Percentiles rank a stretch among this genome's conserved stretches.
These are phyloP conservation scores for Discoglossus pictus DNA, from an alignment of 2,797 vertebrate species.

Conservation along the genomic window DNA sequence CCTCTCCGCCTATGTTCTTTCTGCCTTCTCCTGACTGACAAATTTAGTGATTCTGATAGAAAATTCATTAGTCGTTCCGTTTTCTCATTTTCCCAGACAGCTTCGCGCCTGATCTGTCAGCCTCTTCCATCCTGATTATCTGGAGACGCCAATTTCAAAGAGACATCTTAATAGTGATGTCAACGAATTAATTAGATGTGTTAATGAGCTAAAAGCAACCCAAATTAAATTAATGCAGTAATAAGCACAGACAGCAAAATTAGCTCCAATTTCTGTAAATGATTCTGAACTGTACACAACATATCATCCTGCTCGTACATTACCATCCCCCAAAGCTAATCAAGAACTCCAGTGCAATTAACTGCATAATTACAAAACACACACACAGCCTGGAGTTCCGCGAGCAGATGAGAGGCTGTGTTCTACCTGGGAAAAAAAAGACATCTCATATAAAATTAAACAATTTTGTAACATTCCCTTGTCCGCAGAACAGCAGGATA, in stretches of 20 bases:
- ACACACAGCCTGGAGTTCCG: slow-evolving; percentile 59
- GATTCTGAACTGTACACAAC: slow-evolving; percentile 99
- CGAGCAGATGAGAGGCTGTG: slow-evolving; percentile 57
- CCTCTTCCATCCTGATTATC: slow-evolving; percentile 99
- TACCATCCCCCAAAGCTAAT: slow-evolving; percentile 99
- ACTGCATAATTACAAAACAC: slow-evolving; percentile 98
- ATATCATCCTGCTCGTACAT: slow-evolving; percentile 95
- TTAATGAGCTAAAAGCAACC: slow-evolving; percentile 99
- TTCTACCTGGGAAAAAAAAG: slow-evolving; percentile 47
- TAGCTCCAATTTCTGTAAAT: slow-evolving; percentile 99
- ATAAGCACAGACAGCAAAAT: slow-evolving; percentile 99
- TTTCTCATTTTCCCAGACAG: slow-evolving; percentile 76
- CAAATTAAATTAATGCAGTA: slow-evolving; percentile 99
- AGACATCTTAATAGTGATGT: slow-evolving; percentile 99
- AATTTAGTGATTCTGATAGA: slow-evolving; percentile 68
- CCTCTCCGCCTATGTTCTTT: slow-evolving; percentile 57
- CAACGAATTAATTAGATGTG: slow-evolving; percentile 99
- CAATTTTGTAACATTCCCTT: not conserved
- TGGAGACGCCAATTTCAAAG: slow-evolving; percentile 99
- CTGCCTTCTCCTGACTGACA: slow-evolving; percentile 68
- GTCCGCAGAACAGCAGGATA: slow-evolving; percentile 25
- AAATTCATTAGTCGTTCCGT: slow-evolving; percentile 76
- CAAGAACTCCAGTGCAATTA: slow-evolving; percentile 99
- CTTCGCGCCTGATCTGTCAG: slow-evolving; percentile 90
- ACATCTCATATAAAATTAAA: slow-evolving; percentile 57